Percentiles rank a stretch among this genome's conserved stretches.
Evolutionary conservation across 2,888 invertebrate species (phyloP).

Genomic region (Thera britannica): DNA sequence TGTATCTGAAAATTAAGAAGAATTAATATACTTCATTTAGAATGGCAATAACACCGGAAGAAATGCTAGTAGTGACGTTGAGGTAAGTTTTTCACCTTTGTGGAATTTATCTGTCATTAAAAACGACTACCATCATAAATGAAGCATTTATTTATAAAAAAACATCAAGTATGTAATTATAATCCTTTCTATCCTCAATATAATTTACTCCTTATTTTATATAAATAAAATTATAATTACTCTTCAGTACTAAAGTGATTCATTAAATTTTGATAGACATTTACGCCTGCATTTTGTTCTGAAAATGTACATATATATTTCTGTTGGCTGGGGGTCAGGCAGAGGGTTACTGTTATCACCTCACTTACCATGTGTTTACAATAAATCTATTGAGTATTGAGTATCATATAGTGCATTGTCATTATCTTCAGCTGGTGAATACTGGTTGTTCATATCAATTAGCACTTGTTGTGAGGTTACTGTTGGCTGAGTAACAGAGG

Average conservation of each 20-base stretch:
- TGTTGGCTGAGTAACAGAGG: no score
- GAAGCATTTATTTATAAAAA: slow-evolving; percentile 25
- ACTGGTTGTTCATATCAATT: no score
- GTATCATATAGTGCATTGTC: no score
- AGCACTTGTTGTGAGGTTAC: no score
- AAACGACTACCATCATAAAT: slow-evolving; percentile 24
- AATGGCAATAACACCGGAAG: slow-evolving; percentile 31
- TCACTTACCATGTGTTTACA: no score
- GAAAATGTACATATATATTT: no score
- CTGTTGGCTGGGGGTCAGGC: no score
- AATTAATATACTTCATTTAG: slow-evolving; percentile 29
- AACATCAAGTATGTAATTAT: slow-evolving; percentile 23
- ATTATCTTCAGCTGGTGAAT: no score
- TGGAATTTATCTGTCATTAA: slow-evolving; percentile 23
- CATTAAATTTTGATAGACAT: slow-evolving; percentile 31
- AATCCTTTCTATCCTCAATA: slow-evolving; percentile 27
- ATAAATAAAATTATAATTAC: slow-evolving; percentile 29
- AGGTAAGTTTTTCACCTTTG: slow-evolving; percentile 18
- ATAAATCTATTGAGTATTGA: no score
- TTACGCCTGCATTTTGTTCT: slow-evolving; percentile 23
- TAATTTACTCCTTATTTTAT: slow-evolving; percentile 26
- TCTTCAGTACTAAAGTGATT: slow-evolving; percentile 30
- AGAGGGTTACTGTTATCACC: no score
- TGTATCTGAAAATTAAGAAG: slow-evolving; percentile 32
- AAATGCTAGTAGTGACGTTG: slow-evolving; percentile 26